phyloP scores from a whole-genome alignment of 2,113 vertebrate genomes.

The Sterrhoptilus dennistouni region DNA sequence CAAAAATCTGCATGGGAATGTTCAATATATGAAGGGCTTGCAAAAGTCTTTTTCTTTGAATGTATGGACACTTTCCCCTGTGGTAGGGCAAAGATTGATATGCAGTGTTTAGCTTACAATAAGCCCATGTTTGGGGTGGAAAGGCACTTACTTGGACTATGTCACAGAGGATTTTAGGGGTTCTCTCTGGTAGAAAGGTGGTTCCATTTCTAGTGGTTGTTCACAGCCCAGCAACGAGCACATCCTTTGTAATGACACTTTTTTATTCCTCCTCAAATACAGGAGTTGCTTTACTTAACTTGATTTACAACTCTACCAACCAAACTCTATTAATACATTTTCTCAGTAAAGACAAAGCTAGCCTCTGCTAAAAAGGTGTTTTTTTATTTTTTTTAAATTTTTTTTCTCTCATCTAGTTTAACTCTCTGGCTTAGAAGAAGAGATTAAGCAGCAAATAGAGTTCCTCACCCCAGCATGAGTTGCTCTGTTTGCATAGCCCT shows the following conservation, averaged over 20 bases:
- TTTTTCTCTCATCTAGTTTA: neutral
- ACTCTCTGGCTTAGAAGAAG: neutral
- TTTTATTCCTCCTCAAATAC: neutral
- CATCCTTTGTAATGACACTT: neutral
- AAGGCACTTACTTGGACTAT: neutral
- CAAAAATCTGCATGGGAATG: neutral
- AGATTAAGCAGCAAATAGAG: neutral
- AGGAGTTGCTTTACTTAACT: neutral
- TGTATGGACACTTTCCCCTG: accelerated
- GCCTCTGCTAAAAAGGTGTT: neutral
- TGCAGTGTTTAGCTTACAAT: neutral
- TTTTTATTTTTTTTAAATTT: neutral
- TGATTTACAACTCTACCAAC: neutral
- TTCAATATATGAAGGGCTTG: neutral
- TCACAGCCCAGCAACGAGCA: neutral
- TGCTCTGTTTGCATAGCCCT: neutral
- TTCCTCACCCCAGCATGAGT: neutral
- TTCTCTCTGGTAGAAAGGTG: neutral
- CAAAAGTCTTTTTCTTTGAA: neutral
- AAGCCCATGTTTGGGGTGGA: accelerated
- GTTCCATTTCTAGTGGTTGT: neutral
- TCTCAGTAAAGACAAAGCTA: neutral
- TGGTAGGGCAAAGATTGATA: neutral
- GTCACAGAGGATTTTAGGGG: neutral
- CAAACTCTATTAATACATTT: neutral